Conservation (phyloP, 2,888 invertebrate genomes). For the Euzophera pinguis region DNA sequence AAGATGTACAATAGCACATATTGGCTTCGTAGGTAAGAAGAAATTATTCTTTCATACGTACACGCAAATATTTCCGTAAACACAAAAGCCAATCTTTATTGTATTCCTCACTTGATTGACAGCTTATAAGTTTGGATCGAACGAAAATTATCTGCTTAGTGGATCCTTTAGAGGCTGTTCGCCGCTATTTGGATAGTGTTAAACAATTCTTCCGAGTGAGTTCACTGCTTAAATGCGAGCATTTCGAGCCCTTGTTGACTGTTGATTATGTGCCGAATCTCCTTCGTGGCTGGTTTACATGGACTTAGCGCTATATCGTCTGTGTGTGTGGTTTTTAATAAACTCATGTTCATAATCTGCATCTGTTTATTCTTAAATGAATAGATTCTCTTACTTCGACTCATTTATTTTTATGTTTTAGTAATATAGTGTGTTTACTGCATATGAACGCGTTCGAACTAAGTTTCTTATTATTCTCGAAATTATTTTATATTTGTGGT, state of each 20-base stretch:
- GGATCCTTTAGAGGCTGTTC: slow-evolving; percentile 58
- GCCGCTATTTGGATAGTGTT: slow-evolving; percentile 76
- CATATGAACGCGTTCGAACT: too few relatives aligned
- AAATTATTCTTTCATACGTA: not conserved
- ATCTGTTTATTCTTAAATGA: not conserved
- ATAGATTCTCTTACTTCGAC: too few relatives aligned
- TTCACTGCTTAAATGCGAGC: slow-evolving; percentile 50
- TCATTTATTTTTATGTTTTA: too few relatives aligned
- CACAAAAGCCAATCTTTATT: slow-evolving; percentile 35
- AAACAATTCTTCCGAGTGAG: slow-evolving; percentile 76
- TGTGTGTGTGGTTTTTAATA: too few relatives aligned
- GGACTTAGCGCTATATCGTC: not conserved
- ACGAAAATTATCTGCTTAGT: slow-evolving; percentile 76
- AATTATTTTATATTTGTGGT: too few relatives aligned
- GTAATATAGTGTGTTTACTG: too few relatives aligned
- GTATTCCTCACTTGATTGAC: slow-evolving; percentile 61
- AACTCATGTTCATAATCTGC: too few relatives aligned
- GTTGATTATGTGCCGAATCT: slow-evolving; percentile 44
- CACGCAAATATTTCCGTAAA: not conserved
- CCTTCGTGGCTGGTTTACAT: not conserved
- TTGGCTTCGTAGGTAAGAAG: not conserved
- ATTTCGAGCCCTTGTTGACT: slow-evolving; percentile 43
- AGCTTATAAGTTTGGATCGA: slow-evolving; percentile 56
- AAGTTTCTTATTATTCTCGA: too few relatives aligned
- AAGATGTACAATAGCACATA: not conserved